Evolutionary conservation across 2,113 vertebrate species (phyloP), one percentile per base, ranked within the genome.

Genomic region (Peromyscus californicus): DNA sequence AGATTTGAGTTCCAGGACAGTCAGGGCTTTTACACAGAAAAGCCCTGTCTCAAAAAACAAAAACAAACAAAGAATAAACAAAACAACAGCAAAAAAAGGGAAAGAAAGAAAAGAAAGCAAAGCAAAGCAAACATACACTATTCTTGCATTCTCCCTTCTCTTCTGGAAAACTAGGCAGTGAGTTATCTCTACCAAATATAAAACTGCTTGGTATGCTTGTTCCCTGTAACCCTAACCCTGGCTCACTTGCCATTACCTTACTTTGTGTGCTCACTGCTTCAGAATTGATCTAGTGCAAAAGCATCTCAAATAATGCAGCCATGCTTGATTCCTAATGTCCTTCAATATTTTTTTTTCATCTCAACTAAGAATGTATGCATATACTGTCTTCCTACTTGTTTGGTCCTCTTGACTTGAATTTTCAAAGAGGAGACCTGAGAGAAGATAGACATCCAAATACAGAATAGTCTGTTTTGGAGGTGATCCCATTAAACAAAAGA

Each of bases 181-280:
- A 80, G 15, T 75, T 89, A 86, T 33, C 42, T 76, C 57, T 54
- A 33, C 31, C 45, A 48, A 48, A 42, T 59, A 10, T 59, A 19
- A 94, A 94, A 83, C 13, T 65, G 11, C 13, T 42, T 79, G 21
- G 0, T 42, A 26, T 63, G 5, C 13, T 3, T 2, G 10, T 78
- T 70, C n/a, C 78, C 21, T 63, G 2, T 61, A 17, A 9, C n/a
- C 29, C 19, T 4, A n/a, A 1, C 3, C 0, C 0, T 74, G 3
- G 3, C 2, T 92, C 24, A 26, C 31, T 19, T 84, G 63, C 42
- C 26, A 45, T 39, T 42, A 45, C 13, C 17, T 72, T 96, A 22
- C 48, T 61, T 61, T 85, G 29, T 7, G 13, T 5, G 39, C 12
- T 96, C 3, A 79, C 24, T 54, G 6, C 79, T 70, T 90, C 21